These are phyloP conservation scores for Pecten maximus DNA, from an alignment of 2,888 invertebrate genomes.

Conservation along the genomic window DNA sequence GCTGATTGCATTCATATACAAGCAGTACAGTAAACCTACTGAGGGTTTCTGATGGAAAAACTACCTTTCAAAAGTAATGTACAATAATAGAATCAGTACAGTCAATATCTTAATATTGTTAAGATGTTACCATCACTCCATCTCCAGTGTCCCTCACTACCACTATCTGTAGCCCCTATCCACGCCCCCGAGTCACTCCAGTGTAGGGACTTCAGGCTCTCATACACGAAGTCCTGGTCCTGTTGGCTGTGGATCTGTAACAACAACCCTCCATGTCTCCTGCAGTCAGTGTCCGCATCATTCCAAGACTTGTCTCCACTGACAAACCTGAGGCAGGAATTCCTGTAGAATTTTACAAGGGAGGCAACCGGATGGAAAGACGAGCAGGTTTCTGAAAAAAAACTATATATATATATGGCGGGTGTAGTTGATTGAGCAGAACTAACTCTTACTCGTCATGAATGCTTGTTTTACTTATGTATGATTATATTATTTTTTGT, in stretches of 20 bases:
- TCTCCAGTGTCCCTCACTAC: neutral
- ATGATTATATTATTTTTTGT: too few species aligned
- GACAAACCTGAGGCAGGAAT: neutral
- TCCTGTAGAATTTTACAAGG: neutral
- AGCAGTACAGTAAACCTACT: too few species aligned
- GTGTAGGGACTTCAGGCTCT: neutral
- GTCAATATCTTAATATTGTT: too few species aligned
- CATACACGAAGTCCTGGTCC: neutral
- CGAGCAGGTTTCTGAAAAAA: neutral
- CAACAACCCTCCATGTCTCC: neutral
- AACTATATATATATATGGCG: neutral
- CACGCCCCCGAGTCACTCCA: neutral
- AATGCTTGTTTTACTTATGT: too few species aligned
- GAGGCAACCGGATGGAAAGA: neutral
- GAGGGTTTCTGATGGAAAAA: too few species aligned
- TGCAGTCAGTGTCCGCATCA: neutral
- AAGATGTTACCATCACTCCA: neutral
- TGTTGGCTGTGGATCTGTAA: neutral
- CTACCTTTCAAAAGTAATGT: too few species aligned
- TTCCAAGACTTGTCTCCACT: neutral
- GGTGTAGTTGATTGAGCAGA: too few species aligned
- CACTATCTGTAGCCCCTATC: neutral
- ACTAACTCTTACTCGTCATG: too few species aligned
- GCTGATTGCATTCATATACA: too few species aligned
- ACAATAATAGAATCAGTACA: too few species aligned